Evolutionary conservation across 2,113 vertebrate species (phyloP).

Genomic region (Rhabdomys dilectus): DNA sequence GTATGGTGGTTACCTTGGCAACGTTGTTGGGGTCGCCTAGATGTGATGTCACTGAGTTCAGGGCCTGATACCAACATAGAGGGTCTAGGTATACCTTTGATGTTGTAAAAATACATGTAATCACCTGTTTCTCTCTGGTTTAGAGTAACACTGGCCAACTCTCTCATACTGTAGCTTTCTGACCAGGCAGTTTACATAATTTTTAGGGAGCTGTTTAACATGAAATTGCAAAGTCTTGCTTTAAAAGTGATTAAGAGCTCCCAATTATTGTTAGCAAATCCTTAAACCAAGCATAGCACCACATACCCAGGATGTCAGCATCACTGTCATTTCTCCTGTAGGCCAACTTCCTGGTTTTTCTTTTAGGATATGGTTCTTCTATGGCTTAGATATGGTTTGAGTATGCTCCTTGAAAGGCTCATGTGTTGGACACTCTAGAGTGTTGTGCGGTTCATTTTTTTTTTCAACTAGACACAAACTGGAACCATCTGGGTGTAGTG

Average conservation of each 20-base stretch:
- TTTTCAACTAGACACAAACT: neutral
- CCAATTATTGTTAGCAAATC: neutral
- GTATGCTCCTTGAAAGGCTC: neutral
- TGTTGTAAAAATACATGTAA: neutral
- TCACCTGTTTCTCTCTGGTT: neutral
- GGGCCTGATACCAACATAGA: neutral
- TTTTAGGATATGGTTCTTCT: neutral
- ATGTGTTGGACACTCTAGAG: neutral
- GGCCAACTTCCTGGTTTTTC: neutral
- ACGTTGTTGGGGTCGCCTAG: too few relatives aligned
- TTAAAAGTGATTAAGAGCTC: neutral
- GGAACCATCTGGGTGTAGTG: neutral
- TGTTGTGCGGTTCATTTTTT: neutral
- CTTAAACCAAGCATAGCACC: neutral
- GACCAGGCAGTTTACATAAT: neutral
- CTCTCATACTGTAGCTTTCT: neutral
- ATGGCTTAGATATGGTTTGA: neutral
- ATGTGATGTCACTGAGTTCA: too few relatives aligned
- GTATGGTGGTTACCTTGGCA: too few relatives aligned
- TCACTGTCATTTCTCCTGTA: neutral
- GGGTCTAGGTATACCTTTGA: neutral
- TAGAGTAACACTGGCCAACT: neutral
- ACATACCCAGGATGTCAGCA: neutral
- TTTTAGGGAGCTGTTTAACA: neutral
- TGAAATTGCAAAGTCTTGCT: neutral